Conservation (phyloP, 2,888 invertebrate genomes). For the Drosophila cognata region DNA sequence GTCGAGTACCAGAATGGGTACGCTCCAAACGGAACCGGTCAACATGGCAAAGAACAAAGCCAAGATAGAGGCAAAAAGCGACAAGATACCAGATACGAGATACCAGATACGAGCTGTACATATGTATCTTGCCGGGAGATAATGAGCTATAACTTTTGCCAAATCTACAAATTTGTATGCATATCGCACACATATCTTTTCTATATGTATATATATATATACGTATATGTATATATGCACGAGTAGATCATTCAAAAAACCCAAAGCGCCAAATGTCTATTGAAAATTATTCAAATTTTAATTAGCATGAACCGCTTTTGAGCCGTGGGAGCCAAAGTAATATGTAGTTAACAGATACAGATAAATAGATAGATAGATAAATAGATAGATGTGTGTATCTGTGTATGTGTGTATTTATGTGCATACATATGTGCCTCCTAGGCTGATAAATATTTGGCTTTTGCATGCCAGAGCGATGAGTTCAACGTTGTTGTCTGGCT, state of each 20-base stretch:
- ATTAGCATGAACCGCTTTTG: conserved; percentile 52
- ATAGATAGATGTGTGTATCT: background rate
- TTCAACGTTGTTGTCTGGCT: conserved; percentile 56
- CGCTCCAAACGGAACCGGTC: conserved; percentile 6
- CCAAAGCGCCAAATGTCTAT: conserved; percentile 39
- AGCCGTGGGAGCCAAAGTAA: conserved; percentile 66
- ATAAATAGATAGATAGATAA: conserved; percentile 16
- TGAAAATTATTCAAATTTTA: conserved; percentile 72
- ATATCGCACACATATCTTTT: conserved; percentile 15
- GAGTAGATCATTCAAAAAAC: conserved; percentile 23
- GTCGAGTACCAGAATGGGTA: background rate
- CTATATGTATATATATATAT: background rate
- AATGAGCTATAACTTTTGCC: conserved; percentile 59
- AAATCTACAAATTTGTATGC: conserved; percentile 40
- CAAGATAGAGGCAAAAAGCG: conserved; percentile 42
- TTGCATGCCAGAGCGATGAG: conserved; percentile 78
- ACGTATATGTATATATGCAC: background rate
- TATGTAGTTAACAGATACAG: conserved; percentile 14
- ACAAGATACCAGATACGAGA: conserved; percentile 27
- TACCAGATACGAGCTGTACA: conserved; percentile 49
- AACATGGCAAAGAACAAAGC: conserved; percentile 21
- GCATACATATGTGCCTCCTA: conserved; percentile 21
- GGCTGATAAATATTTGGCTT: conserved; percentile 75
- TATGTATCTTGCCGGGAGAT: conserved; percentile 58
- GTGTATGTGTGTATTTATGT: background rate